Percentiles rank a stretch among this genome's conserved stretches.
Evolutionary conservation across 2,888 invertebrate species (phyloP).

Genomic region (Chaetoderma sp.): DNA sequence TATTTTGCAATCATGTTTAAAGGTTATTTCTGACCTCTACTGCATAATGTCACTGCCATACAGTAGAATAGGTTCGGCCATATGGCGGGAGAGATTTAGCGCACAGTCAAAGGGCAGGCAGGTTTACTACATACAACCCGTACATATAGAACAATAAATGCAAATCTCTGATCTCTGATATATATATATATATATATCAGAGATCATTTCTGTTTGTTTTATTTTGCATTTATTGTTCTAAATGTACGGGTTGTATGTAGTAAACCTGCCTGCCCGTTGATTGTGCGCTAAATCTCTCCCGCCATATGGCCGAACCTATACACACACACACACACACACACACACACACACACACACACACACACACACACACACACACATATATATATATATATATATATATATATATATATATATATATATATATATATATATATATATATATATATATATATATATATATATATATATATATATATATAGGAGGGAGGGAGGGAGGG

Average conservation of each 20-base stretch:
- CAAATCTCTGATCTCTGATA: not conserved
- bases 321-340: constrained; percentile 10
- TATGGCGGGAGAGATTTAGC: too few species aligned
- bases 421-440: not conserved
- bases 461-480: constrained; percentile 13
- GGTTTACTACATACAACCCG: too few species aligned
- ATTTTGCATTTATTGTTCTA: not conserved
- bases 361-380: not conserved
- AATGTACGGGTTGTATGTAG: not conserved
- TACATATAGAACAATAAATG: too few species aligned
- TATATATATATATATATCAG: not conserved
- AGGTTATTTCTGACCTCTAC: too few species aligned
- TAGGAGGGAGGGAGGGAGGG: too few species aligned
- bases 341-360: constrained; percentile 25
- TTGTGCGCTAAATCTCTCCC: not conserved
- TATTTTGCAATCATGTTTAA: too few species aligned
- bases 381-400: not conserved
- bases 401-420: constrained; percentile 2
- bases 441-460: constrained; percentile 12
- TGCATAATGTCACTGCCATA: too few species aligned
- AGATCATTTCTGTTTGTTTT: not conserved
- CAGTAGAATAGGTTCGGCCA: too few species aligned
- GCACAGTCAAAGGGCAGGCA: too few species aligned
- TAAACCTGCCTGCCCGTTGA: not conserved
- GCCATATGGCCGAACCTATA: not conserved